Percentiles rank a stretch among this genome's conserved stretches.
These are phyloP conservation scores for Drosophila neutralis DNA, from an alignment of 2,888 invertebrate genomes.

Conservation along the genomic window DNA sequence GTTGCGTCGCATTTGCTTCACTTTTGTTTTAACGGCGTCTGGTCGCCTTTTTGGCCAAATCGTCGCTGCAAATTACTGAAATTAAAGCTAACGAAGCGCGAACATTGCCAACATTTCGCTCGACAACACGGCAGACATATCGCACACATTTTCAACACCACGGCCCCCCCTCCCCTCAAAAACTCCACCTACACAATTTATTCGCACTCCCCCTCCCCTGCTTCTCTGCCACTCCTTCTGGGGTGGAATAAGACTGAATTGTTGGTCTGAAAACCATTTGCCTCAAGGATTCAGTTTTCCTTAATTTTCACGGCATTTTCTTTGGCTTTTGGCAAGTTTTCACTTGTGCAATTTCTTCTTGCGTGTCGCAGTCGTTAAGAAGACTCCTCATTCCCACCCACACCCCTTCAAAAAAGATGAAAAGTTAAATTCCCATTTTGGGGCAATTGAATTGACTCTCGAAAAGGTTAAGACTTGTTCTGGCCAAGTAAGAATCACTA, in stretches of 20 bases:
- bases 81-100: constrained; percentile 82
- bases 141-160: constrained; percentile 36
- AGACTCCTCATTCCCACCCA: not conserved
- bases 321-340: constrained; percentile 47
- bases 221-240: not conserved
- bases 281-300: constrained; percentile 35
- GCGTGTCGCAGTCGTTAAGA: constrained; percentile 41
- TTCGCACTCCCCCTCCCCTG: constrained; percentile 1
- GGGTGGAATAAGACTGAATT: constrained; percentile 1
- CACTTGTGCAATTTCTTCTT: constrained; percentile 41
- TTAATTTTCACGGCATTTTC: constrained; percentile 54
- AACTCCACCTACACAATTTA: not conserved
- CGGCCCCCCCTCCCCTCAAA: not conserved
- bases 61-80: constrained; percentile 78
- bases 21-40: constrained; percentile 66
- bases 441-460: constrained; percentile 73
- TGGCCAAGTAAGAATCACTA: constrained; percentile 17
- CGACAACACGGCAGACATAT: constrained; percentile 60
- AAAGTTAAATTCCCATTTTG: constrained; percentile 76
- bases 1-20: constrained; percentile 55
- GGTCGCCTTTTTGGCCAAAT: constrained; percentile 58
- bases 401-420: constrained; percentile 41
- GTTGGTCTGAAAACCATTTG: constrained; percentile 6
- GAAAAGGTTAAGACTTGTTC: constrained; percentile 64
- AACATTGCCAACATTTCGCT: constrained; percentile 76